These are phyloP conservation scores for Drosophila fungiperda DNA, from an alignment of 2,888 invertebrate genomes.

Conservation along the genomic window DNA sequence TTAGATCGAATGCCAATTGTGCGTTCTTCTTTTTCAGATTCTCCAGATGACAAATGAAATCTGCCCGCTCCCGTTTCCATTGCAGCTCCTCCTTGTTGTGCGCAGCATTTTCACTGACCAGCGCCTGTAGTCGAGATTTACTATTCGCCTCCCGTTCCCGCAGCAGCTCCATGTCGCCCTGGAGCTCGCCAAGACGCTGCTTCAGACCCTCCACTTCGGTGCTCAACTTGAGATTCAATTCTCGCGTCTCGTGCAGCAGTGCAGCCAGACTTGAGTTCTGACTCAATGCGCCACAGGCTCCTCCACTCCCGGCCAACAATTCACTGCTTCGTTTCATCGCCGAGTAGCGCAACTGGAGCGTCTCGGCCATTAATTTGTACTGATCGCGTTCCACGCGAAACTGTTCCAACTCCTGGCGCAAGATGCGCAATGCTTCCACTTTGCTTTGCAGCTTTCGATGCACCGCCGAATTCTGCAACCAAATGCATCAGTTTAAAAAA, in stretches of 20 bases:
- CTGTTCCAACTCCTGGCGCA: slow-evolving; percentile 91
- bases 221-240: slow-evolving; percentile 87
- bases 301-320: slow-evolving; percentile 56
- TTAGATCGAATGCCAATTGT: slow-evolving; percentile 91
- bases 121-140: slow-evolving; percentile 44
- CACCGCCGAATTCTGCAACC: slow-evolving; percentile 87
- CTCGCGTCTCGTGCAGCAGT: slow-evolving; percentile 87
- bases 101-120: slow-evolving; percentile 53
- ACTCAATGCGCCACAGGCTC: slow-evolving; percentile 59
- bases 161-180: slow-evolving; percentile 89
- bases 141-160: slow-evolving; percentile 82
- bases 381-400: slow-evolving; percentile 92
- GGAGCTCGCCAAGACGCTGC: slow-evolving; percentile 89
- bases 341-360: slow-evolving; percentile 87
- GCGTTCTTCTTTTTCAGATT: slow-evolving; percentile 86
- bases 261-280: slow-evolving; percentile 86
- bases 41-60: slow-evolving; percentile 84
- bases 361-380: slow-evolving; percentile 92
- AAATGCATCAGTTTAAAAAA: background rate
- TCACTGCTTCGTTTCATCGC: slow-evolving; percentile 85
- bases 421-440: slow-evolving; percentile 91
- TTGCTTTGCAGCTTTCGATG: slow-evolving; percentile 92
- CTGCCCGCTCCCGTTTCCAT: slow-evolving; percentile 84
- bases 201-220: slow-evolving; percentile 88
- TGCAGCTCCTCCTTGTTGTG: slow-evolving; percentile 73